Conservation (phyloP, 1,140 invertebrate species). For the Nilaparvata lugens region DNA sequence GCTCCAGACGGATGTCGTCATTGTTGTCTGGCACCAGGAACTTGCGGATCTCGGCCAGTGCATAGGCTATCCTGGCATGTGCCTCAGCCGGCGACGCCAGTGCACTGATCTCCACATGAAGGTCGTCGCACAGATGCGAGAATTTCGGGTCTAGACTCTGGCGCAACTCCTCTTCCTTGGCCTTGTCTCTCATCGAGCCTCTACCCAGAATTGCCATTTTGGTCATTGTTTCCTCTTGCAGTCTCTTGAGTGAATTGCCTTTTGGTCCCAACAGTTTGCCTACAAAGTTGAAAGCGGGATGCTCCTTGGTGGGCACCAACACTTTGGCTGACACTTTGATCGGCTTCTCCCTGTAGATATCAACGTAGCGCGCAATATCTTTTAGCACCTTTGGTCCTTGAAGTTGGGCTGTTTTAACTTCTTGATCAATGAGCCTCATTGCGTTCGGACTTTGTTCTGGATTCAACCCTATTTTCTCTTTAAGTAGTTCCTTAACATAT, state of each 20-base stretch:
- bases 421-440: slow-evolving; percentile 58
- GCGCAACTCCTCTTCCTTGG: slow-evolving; percentile 77
- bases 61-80: slow-evolving; percentile 82
- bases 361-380: slow-evolving; percentile 57
- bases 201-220: slow-evolving; percentile 90
- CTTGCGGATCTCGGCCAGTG: slow-evolving; percentile 60
- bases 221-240: slow-evolving; percentile 90
- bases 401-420: slow-evolving; percentile 53
- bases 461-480: slow-evolving; percentile 63
- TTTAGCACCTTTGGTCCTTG: slow-evolving; percentile 50
- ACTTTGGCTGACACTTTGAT: slow-evolving; percentile 74
- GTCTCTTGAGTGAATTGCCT: slow-evolving; percentile 80
- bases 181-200: slow-evolving; percentile 89
- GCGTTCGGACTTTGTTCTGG: slow-evolving; percentile 56
- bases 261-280: slow-evolving; percentile 86
- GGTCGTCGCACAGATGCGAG: slow-evolving; percentile 81
- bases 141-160: slow-evolving; percentile 84
- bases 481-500: slow-evolving; percentile 62
- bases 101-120: slow-evolving; percentile 88
- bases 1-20: slow-evolving; percentile 70
- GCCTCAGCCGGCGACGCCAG: slow-evolving; percentile 83
- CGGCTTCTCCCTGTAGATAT: slow-evolving; percentile 78
- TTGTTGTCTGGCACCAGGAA: slow-evolving; percentile 55
- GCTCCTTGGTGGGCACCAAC: slow-evolving; percentile 75
- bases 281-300: slow-evolving; percentile 88